Evolutionary conservation across 2,113 vertebrate species (phyloP), one percentile per base, ranked within the genome.

Genomic region (Ciconia stormi): DNA sequence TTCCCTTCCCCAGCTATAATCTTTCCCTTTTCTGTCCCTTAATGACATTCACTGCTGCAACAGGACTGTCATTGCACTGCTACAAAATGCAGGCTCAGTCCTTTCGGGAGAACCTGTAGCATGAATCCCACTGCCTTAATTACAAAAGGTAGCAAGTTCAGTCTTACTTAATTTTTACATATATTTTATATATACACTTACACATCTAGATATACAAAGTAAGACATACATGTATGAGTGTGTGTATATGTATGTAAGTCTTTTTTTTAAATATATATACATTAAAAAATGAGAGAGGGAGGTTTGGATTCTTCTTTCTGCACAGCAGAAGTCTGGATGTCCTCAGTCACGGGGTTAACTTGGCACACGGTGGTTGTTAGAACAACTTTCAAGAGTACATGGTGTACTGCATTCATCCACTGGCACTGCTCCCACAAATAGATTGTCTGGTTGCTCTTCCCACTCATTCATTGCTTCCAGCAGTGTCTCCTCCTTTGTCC

Each of bases 391-490:
- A 42, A 90, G 93, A 85, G 92, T 92, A 96, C 95, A 86, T 16
- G 72, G 52, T 77, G 96, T 96, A 58, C 94, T 63, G 89, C 66
- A 10, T 62, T 76, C 82, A 79, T 89, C 93, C 21, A 4, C 80
- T 91, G 92, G 90, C 96, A 38, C 91, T 40, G 83, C 89, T 92
- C 96, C 95, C 87, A 27, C 94, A 78, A 91, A 84, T 44, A 61
- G 96, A 86, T 85, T 95, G 87, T 82, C 97, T 96, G 93, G 38
- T 94, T 89, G 85, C 50, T 96, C 92, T 94, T 93, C 96, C 93
- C 95, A 93, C 96, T 96, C 96, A 72, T 95, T 97, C 82, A 69
- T 44, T 73, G 90, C 85, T 97, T 90, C 90, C 90, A 96, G 89
- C 81, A 95, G 63, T 20, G 53, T 96, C 96, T 93, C 93, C 88